Conservation (phyloP, 2,888 invertebrate genomes). For the Drosophila paranaensis region DNA sequence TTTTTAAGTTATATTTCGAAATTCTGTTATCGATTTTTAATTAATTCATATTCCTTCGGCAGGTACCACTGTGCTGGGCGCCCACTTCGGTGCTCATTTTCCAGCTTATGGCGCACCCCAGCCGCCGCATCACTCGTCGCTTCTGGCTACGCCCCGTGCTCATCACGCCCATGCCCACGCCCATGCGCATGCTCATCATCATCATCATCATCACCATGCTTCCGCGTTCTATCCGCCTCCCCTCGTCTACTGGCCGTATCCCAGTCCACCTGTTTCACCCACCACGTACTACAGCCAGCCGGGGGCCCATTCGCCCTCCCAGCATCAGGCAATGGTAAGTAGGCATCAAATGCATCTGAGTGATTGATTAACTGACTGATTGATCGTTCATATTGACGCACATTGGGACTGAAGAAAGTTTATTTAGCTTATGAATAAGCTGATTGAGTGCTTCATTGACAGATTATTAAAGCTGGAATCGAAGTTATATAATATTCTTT, state of each 20-base stretch:
- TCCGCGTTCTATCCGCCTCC: conserved; percentile 87
- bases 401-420: too few relatives aligned
- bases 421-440: too few relatives aligned
- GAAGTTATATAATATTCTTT: too few relatives aligned
- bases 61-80: conserved; percentile 88
- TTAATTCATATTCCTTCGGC: not conserved
- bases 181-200: conserved; percentile 81
- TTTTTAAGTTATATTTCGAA: conserved; percentile 12
- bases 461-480: too few relatives aligned
- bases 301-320: conserved; percentile 84
- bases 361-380: not conserved
- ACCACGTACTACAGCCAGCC: conserved; percentile 92
- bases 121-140: conserved; percentile 75
- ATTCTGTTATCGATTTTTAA: not conserved
- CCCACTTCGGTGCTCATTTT: conserved; percentile 83
- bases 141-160: conserved; percentile 82
- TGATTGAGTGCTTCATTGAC: too few relatives aligned
- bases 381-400: too few relatives aligned
- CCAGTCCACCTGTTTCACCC: conserved; percentile 96
- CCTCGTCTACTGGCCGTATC: conserved; percentile 96
- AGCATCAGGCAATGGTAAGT: conserved; percentile 81
- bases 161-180: conserved; percentile 85
- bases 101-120: conserved; percentile 85
- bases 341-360: not conserved
- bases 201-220: conserved; percentile 86